Percentiles rank a stretch among this genome's conserved stretches.
Conservation (phyloP, 1,140 invertebrate species). For the Adoxophyes honmai region DNA sequence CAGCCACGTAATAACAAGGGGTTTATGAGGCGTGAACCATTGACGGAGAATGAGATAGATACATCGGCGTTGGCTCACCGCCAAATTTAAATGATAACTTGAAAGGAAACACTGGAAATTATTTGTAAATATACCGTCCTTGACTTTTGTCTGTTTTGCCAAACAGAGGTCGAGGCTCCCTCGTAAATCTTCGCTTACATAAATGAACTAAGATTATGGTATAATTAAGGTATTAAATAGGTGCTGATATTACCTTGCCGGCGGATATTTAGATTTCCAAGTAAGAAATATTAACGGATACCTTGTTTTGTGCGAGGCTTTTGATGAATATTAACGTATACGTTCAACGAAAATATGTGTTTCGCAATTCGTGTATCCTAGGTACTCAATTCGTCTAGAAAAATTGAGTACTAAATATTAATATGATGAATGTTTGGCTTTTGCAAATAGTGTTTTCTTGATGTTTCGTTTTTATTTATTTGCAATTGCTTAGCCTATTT, state of each 20-base stretch:
- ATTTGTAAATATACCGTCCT: background rate
- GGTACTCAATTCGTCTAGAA: too few relatives aligned
- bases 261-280: too few relatives aligned
- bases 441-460: too few relatives aligned
- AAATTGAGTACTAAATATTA: too few relatives aligned
- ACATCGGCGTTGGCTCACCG: background rate
- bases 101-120: conserved; percentile 15
- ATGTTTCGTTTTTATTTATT: too few relatives aligned
- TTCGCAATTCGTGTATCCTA: too few relatives aligned
- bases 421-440: too few relatives aligned
- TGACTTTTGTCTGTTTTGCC: background rate
- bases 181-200: conserved; percentile 4
- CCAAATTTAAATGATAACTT: conserved; percentile 15
- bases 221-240: conserved; percentile 1
- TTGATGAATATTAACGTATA: too few relatives aligned
- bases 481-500: too few relatives aligned
- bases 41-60: conserved; percentile 6
- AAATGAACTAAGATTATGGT: conserved; percentile 9
- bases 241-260: background rate
- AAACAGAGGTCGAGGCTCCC: background rate
- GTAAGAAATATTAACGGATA: too few relatives aligned
- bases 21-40: conserved; percentile 14
- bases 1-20: conserved; percentile 9
- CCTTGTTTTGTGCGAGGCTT: too few relatives aligned
- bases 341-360: too few relatives aligned